phyloP scores from a whole-genome alignment of 2,888 invertebrate species.

The Philereme vetulata region DNA sequence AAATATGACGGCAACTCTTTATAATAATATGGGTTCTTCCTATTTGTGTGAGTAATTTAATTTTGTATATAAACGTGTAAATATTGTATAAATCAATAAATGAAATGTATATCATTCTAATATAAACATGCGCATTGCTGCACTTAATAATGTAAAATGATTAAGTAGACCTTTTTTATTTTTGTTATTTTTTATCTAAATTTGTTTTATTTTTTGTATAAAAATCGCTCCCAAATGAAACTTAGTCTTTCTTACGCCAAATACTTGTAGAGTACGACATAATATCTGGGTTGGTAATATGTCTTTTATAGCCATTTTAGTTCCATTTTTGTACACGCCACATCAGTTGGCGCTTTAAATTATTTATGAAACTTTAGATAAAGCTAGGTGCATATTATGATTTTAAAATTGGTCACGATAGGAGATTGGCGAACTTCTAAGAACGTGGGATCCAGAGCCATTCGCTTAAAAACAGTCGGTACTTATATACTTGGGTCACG shows the following conservation, averaged over 20 bases:
- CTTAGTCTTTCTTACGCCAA: constrained; percentile 64
- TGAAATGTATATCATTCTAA: constrained; percentile 64
- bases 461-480: too few species aligned
- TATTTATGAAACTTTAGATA: constrained; percentile 45
- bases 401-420: constrained; percentile 4
- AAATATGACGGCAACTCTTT: too few species aligned
- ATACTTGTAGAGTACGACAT: constrained; percentile 37
- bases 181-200: constrained; percentile 57
- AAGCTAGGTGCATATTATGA: constrained; percentile 34
- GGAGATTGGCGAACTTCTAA: too few species aligned
- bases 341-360: constrained; percentile 36
- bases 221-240: constrained; percentile 57
- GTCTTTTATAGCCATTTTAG: constrained; percentile 2
- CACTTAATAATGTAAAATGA: constrained; percentile 27
- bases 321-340: too few species aligned
- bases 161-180: constrained; percentile 54
- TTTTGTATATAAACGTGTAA: constrained; percentile 64
- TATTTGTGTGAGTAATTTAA: constrained; percentile 50
- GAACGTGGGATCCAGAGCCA: too few species aligned
- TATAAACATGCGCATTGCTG: constrained; percentile 40
- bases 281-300: constrained; percentile 15
- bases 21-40: constrained; percentile 3
- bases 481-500: too few species aligned
- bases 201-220: constrained; percentile 48
- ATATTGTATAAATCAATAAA: constrained; percentile 63